Percentiles rank a stretch among this genome's conserved stretches.
Conservation (phyloP, 2,888 invertebrate genomes). For the Oscheius onirici region DNA sequence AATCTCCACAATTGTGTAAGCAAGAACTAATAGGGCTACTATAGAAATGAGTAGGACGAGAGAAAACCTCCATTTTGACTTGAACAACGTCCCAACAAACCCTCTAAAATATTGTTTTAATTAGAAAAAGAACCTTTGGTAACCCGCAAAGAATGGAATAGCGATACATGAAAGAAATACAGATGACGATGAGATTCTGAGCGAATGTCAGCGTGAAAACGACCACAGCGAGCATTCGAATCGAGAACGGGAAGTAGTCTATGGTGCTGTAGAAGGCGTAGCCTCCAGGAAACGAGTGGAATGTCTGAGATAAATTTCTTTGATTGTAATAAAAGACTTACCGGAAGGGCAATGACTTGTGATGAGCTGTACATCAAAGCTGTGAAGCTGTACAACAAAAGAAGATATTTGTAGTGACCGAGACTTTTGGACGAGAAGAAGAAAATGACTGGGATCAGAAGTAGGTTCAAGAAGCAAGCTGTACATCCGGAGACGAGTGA, state of each 20-base stretch:
- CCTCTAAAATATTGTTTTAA: neutral
- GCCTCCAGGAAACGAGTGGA: neutral
- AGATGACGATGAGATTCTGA: neutral
- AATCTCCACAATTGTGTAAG: neutral
- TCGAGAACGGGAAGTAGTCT: neutral
- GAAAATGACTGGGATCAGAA: neutral
- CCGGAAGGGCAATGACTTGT: neutral
- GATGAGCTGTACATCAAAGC: neutral
- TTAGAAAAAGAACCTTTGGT: neutral
- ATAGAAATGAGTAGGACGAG: neutral
- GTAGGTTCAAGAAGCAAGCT: neutral
- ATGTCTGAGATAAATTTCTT: neutral
- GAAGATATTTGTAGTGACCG: neutral
- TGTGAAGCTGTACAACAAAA: neutral
- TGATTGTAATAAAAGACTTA: neutral
- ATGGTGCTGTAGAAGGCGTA: neutral
- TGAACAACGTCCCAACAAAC: neutral
- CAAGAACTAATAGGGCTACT: neutral
- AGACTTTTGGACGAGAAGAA: neutral
- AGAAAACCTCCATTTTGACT: neutral
- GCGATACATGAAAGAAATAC: constrained; percentile 6
- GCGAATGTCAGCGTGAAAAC: neutral
- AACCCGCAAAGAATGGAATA: neutral
- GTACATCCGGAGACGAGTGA: neutral
- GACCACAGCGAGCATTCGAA: neutral